Evolutionary conservation across 2,888 invertebrate species (phyloP).

Genomic region (Polietes domitor): DNA sequence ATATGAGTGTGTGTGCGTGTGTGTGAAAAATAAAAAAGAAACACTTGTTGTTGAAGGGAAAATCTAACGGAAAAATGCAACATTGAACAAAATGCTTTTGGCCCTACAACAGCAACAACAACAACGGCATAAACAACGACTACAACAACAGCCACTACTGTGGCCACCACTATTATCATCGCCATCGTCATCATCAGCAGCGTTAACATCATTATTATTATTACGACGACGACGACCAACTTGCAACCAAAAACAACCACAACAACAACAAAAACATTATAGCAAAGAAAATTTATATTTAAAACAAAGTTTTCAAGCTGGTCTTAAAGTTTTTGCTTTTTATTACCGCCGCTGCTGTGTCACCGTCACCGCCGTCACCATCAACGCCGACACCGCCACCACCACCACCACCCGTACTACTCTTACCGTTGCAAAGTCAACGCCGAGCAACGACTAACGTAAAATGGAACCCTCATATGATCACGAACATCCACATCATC

Average conservation of each 20-base stretch:
- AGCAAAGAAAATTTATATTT: constrained; percentile 42
- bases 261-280: constrained; percentile 24
- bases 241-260: constrained; percentile 33
- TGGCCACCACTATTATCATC: constrained; percentile 28
- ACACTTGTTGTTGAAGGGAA: constrained; percentile 66
- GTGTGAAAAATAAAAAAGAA: constrained; percentile 16
- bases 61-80: constrained; percentile 79
- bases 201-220: constrained; percentile 46
- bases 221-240: constrained; percentile 28
- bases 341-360: constrained; percentile 55
- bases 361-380: constrained; percentile 47
- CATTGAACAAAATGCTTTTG: constrained; percentile 79
- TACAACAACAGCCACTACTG: constrained; percentile 59
- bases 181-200: constrained; percentile 38
- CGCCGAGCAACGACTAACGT: constrained; percentile 66
- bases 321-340: constrained; percentile 48
- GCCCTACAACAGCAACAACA: constrained; percentile 73
- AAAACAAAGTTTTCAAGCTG: constrained; percentile 39
- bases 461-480: constrained; percentile 81
- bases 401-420: constrained; percentile 21
- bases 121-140: constrained; percentile 53
- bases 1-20: constrained; percentile 16
- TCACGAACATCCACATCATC: constrained; percentile 80
- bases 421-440: constrained; percentile 66
- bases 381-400: constrained; percentile 60